Percentiles rank a stretch among this genome's conserved stretches.
Evolutionary conservation across 2,888 invertebrate genomes (phyloP).

Genomic region (Protophormia terraenovae): DNA sequence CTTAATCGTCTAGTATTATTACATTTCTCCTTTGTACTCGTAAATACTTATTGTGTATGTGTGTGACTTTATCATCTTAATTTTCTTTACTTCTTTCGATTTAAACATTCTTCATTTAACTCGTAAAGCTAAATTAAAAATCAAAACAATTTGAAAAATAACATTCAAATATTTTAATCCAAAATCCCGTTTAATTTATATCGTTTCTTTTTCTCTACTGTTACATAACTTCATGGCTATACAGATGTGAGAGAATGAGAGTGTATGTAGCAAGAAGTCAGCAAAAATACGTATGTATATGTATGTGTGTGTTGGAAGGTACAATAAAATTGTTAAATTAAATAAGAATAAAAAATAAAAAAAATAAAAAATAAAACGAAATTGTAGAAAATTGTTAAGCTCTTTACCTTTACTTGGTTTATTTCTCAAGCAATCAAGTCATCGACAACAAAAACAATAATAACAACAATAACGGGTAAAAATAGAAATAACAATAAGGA

Average conservation of each 20-base stretch:
- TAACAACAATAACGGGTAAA: constrained; percentile 1
- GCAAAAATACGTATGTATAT: neutral
- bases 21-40: neutral
- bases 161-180: constrained; percentile 63
- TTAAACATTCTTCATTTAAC: neutral
- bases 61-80: neutral
- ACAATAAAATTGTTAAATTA: constrained; percentile 54
- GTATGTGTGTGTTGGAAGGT: constrained; percentile 19
- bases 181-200: constrained; percentile 56
- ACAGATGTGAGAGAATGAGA: neutral
- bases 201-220: neutral
- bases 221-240: neutral
- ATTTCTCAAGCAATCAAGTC: constrained; percentile 70
- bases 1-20: constrained; percentile 9
- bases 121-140: constrained; percentile 55
- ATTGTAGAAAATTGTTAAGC: constrained; percentile 45
- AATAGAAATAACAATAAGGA: constrained; percentile 32
- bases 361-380: constrained; percentile 19
- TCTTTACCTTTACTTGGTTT: constrained; percentile 62
- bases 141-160: constrained; percentile 59
- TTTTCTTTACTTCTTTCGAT: neutral
- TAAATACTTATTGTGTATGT: neutral
- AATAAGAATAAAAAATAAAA: constrained; percentile 35
- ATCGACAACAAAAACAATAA: constrained; percentile 48
- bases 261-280: too few species aligned